These are phyloP conservation scores for Eupeodes latifasciatus DNA, from an alignment of 2,888 invertebrate species.

Conservation along the genomic window DNA sequence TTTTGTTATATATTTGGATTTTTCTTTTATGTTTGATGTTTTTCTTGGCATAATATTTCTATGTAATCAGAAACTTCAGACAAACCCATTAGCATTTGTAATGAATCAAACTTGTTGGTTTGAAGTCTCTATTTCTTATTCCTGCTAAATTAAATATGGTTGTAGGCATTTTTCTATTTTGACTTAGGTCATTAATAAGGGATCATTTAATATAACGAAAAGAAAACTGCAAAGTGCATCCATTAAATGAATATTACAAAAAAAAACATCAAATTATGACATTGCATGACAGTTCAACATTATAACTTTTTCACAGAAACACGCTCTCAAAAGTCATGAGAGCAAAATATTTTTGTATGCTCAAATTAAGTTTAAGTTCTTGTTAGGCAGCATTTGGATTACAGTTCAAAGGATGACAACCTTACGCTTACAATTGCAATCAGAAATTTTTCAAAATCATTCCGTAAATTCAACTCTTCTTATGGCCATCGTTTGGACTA, in stretches of 20 bases:
- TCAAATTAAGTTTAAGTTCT: conserved; percentile 30
- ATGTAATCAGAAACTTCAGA: no score
- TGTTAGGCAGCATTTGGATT: conserved; percentile 28
- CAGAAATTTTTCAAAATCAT: conserved; percentile 26
- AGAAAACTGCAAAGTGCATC: background rate
- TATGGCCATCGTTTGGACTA: conserved; percentile 80
- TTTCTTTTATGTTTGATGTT: no score
- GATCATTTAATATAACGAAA: background rate
- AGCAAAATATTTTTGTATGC: background rate
- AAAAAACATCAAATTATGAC: conserved; percentile 13
- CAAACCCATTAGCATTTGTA: no score
- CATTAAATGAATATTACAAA: background rate
- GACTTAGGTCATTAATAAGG: background rate
- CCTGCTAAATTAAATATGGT: no score
- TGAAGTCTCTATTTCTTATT: no score
- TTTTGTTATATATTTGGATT: no score
- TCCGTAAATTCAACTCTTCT: conserved; percentile 79
- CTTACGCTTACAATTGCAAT: conserved; percentile 39
- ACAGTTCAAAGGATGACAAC: conserved; percentile 53
- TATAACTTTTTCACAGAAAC: conserved; percentile 20
- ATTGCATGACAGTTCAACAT: conserved; percentile 56
- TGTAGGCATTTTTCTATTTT: background rate
- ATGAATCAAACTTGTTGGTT: no score
- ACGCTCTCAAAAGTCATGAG: background rate
- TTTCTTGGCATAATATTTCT: no score